A percentile compares a stretch with the other conserved stretches of the same genome.
Conservation (phyloP, 2,888 invertebrate genomes). For the Myathropa florea region DNA sequence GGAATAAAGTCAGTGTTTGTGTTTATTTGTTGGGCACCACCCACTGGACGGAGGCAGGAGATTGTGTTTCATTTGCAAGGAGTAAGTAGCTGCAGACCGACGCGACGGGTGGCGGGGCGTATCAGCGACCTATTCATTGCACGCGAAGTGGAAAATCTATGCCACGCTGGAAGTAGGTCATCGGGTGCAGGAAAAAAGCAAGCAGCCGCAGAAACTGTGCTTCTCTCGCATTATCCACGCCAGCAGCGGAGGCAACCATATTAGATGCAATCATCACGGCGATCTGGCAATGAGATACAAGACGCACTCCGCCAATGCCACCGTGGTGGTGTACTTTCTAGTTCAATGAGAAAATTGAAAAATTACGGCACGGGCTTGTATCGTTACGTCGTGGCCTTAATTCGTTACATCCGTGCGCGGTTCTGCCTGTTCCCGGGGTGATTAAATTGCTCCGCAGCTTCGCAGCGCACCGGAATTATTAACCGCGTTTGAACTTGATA, state of each 20-base stretch:
- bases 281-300: conserved; percentile 39
- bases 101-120: too few relatives aligned
- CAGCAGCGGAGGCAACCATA: conserved; percentile 40
- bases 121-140: neutral
- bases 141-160: conserved; percentile 63
- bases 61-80: conserved; percentile 40
- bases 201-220: conserved; percentile 50
- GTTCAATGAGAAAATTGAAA: conserved; percentile 70
- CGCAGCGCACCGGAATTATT: conserved; percentile 50
- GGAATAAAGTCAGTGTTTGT: neutral
- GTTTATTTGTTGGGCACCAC: neutral
- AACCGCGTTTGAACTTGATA: conserved; percentile 70
- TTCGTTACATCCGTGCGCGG: conserved; percentile 62
- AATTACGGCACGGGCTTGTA: conserved; percentile 62
- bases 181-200: conserved; percentile 52
- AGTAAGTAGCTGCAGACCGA: conserved; percentile 47
- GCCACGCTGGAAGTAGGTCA: conserved; percentile 63
- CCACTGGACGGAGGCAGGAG: neutral
- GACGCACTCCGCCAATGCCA: conserved; percentile 27
- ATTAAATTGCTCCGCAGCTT: conserved; percentile 60
- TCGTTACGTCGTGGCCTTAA: conserved; percentile 49
- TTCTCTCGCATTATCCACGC: conserved; percentile 21
- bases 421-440: conserved; percentile 36
- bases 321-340: conserved; percentile 58
- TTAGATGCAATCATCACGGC: conserved; percentile 30